These are phyloP conservation scores for Rhabditoides inermis DNA, from an alignment of 2,888 invertebrate genomes.

Conservation along the genomic window DNA sequence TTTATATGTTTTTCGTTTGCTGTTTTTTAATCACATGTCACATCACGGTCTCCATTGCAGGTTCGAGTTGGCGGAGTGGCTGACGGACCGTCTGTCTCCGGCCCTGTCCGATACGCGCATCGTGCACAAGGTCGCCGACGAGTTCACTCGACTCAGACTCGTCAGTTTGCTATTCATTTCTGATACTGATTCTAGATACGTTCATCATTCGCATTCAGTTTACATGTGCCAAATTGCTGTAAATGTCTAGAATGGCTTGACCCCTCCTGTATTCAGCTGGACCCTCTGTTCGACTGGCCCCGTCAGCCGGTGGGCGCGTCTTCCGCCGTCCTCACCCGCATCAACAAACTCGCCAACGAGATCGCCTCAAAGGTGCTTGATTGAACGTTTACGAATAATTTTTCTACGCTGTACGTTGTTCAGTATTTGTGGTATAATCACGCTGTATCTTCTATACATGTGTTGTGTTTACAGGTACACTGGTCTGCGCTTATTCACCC, in stretches of 20 bases:
- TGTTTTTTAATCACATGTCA: not conserved
- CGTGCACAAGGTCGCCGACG: slow-evolving; percentile 24
- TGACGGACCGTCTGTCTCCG: slow-evolving; percentile 30
- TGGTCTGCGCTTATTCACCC: slow-evolving; percentile 45
- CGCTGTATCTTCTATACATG: not conserved
- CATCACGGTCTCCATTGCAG: slow-evolving; percentile 9
- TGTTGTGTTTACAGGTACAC: slow-evolving; percentile 17
- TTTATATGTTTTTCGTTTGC: not conserved
- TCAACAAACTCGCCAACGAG: slow-evolving; percentile 21
- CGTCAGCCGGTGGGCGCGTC: slow-evolving; percentile 21
- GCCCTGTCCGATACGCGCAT: slow-evolving; percentile 29
- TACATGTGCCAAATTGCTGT: no score
- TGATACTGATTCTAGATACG: no score
- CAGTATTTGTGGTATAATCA: no score
- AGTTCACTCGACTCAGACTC: slow-evolving; percentile 23
- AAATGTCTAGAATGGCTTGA: no score
- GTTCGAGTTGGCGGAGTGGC: slow-evolving; percentile 26
- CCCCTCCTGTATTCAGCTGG: slow-evolving; percentile 16
- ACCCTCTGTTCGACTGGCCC: slow-evolving; percentile 34
- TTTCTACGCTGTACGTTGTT: no score
- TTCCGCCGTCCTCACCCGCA: slow-evolving; percentile 22
- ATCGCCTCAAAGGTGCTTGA: slow-evolving; percentile 16
- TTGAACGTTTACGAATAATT: no score
- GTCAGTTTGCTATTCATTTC: no score
- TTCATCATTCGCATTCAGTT: no score